phyloP scores from a whole-genome alignment of 2,113 vertebrate species.

The Lophius piscatorius region DNA sequence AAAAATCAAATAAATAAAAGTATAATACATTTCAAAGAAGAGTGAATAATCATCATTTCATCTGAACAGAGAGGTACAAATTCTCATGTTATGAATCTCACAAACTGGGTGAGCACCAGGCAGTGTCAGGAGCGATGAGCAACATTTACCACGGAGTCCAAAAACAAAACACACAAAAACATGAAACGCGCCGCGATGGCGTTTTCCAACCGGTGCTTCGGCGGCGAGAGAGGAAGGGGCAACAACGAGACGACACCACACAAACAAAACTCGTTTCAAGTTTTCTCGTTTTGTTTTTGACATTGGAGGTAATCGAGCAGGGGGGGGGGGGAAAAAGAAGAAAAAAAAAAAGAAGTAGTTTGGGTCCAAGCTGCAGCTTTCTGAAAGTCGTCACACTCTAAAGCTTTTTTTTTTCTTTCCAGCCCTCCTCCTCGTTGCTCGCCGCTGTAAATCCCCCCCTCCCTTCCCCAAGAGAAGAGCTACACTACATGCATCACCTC shows the following conservation, averaged over 20 bases:
- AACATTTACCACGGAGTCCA: conserved; percentile 62
- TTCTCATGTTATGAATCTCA: conserved; percentile 55
- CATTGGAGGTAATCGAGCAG: conserved; percentile 62
- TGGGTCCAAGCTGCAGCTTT: conserved; percentile 75
- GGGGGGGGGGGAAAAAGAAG: no score
- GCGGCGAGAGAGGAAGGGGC: conserved; percentile 24
- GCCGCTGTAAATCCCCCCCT: conserved; percentile 14
- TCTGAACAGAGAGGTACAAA: conserved; percentile 60
- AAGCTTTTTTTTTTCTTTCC: conserved; percentile 66
- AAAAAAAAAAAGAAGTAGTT: conserved; percentile 54
- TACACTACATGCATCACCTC: conserved; percentile 64
- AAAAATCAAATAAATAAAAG: conserved; percentile 72
- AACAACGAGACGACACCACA: conserved; percentile 56
- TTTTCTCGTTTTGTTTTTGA: conserved; percentile 24
- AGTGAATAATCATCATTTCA: conserved; percentile 65
- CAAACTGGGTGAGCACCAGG: conserved; percentile 80
- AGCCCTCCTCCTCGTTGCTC: conserved; percentile 9
- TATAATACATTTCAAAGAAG: conserved; percentile 66
- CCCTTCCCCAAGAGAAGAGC: conserved; percentile 44
- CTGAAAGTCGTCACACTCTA: conserved; percentile 64
- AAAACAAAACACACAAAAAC: conserved; percentile 4
- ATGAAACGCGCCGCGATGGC: neutral
- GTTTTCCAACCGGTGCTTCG: conserved; percentile 26
- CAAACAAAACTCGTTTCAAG: conserved; percentile 61
- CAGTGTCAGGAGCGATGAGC: conserved; percentile 73